Conservation (phyloP, 2,888 invertebrate species). For the Pollenia angustigena region DNA sequence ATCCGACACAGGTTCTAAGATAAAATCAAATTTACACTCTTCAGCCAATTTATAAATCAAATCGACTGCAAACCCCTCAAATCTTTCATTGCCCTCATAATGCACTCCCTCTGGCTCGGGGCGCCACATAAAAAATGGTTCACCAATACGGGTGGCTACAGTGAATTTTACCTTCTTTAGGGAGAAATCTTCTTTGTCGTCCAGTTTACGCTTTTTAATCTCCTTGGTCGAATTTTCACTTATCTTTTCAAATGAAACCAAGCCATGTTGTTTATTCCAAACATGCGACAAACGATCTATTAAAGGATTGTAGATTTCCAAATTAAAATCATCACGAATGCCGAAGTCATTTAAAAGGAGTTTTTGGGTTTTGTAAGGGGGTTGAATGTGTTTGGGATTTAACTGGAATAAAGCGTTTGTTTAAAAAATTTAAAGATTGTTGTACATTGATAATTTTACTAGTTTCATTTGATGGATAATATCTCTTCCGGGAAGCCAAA, state of each 20-base stretch:
- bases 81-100: conserved; percentile 89
- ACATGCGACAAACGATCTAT: conserved; percentile 83
- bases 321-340: conserved; percentile 85
- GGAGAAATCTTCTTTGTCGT: conserved; percentile 85
- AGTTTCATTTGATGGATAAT: conserved; percentile 88
- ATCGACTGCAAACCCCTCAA: conserved; percentile 96
- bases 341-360: conserved; percentile 85
- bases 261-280: conserved; percentile 81
- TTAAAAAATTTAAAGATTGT: neutral
- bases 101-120: conserved; percentile 80
- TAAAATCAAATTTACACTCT: conserved; percentile 88
- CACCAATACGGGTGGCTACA: conserved; percentile 89
- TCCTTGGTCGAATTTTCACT: conserved; percentile 76
- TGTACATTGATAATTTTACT: conserved; percentile 80
- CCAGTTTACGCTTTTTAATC: conserved; percentile 80
- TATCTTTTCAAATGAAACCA: conserved; percentile 77
- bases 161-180: conserved; percentile 86
- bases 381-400: conserved; percentile 86
- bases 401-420: conserved; percentile 83
- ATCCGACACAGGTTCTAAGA: conserved; percentile 89
- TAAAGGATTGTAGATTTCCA: conserved; percentile 84
- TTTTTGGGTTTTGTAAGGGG: conserved; percentile 87
- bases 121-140: conserved; percentile 88
- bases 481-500: conserved; percentile 86
- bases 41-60: conserved; percentile 92